Base-by-base conservation (phyloP, 1,140 invertebrate species). In the Drosophila subpulchrella region DNA sequence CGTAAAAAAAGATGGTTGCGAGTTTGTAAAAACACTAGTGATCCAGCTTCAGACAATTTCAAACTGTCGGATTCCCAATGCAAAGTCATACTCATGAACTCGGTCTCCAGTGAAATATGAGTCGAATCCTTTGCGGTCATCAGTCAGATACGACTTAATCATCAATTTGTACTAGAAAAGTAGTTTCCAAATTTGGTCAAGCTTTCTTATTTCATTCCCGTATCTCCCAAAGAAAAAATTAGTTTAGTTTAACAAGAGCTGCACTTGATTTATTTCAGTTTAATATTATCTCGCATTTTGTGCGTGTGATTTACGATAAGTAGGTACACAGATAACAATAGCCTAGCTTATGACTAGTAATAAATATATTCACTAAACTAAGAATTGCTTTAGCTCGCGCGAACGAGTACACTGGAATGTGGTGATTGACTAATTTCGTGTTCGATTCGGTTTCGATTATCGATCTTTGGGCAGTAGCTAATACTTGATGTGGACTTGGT, bases 401-500 rank as follows among this genome's bases (percentile, higher is more conserved):
- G 15, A 36, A 53, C 50, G 50, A 53, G 50, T 41, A 11, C 54
- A 38, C 44, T 59, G 59, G 65, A 66, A 58, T 50, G 55, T 53
- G 32, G 3, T 8, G 15, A 54, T 68, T 68, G 65, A 68, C 65
- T 68, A 68, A 63, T 55, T 68, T 44, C 41, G 41, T 46, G 24
- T 39, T 44, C 24, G 6, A 46, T 55, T 55, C 60, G 60, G 6
- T 55, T 55, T 63, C 60, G 60, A 63, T 46, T 36, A 34, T 72
- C 66, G 66, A 72, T 72, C 68, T 72, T 72, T 72, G 68, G 68
- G 68, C 66, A 71, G 53, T 71, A 71, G 68, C 68, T 72, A 71
- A 72, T 72, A 72, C 68, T 72, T 72, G n/a, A n/a, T 20, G 63
- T 24, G 61, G 61, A 65, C 24, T 32, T 11, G 7, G 13, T 60